phyloP scores from a whole-genome alignment of 2,797 vertebrate species.

The Coregonus ussuriensis region DNA sequence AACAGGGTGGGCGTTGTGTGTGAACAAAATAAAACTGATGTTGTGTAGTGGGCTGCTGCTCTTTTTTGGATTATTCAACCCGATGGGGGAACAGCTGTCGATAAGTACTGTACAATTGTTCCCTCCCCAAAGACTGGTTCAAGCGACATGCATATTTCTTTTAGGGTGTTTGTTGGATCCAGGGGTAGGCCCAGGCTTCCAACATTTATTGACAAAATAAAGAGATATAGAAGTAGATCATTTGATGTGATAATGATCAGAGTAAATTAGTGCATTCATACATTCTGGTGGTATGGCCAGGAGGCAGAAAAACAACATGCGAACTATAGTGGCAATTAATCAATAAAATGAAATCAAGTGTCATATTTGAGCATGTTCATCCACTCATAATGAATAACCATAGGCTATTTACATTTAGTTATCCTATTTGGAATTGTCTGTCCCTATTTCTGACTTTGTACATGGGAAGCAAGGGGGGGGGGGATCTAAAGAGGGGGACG shows the following conservation, averaged over 20 bases:
- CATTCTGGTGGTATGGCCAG: neutral
- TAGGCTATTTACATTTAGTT: neutral
- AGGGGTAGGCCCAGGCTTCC: neutral
- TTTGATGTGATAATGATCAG: neutral
- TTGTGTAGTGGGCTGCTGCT: neutral
- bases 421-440: slow-evolving; percentile 9
- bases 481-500: slow-evolving; percentile 17
- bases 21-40: neutral
- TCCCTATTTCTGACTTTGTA: slow-evolving; percentile 6
- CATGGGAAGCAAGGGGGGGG: neutral
- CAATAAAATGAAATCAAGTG: neutral
- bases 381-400: neutral
- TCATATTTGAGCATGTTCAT: neutral
- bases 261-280: neutral
- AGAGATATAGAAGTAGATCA: neutral
- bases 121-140: neutral
- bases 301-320: neutral
- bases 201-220: no score
- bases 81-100: neutral
- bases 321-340: neutral
- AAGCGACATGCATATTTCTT: neutral
- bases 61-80: neutral
- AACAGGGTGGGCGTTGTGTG: neutral
- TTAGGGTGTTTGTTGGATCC: neutral
- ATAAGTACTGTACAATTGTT: neutral